phyloP scores from a whole-genome alignment of 2,113 vertebrate genomes.

The Platysteira castanea region DNA sequence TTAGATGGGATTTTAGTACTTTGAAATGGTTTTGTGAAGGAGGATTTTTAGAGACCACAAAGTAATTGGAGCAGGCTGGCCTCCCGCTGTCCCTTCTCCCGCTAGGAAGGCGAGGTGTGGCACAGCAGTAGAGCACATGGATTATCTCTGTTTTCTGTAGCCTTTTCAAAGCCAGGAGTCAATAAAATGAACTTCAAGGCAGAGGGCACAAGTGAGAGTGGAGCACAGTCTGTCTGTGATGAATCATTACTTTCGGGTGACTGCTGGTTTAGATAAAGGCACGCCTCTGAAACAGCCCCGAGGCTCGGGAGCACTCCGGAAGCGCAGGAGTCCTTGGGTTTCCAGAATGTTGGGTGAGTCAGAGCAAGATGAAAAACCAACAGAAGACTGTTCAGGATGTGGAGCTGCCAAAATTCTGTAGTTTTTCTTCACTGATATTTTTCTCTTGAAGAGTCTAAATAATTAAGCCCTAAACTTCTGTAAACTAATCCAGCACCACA shows the following conservation, averaged over 20 bases:
- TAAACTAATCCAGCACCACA: not conserved
- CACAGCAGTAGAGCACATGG: not conserved
- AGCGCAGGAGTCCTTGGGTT: not conserved
- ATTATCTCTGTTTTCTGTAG: not conserved
- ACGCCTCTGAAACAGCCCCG: not conserved
- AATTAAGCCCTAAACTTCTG: not conserved
- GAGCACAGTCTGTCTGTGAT: not conserved
- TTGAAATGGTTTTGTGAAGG: conserved; percentile 2
- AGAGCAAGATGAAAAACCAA: not conserved
- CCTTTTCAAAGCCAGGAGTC: not conserved
- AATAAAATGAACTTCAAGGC: not conserved
- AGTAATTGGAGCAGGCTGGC: not conserved
- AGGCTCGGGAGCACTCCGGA: not conserved
- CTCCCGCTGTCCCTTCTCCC: conserved; percentile 2
- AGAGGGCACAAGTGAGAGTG: not conserved
- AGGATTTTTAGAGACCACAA: conserved; percentile 12
- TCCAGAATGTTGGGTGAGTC: not conserved
- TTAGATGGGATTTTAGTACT: not conserved
- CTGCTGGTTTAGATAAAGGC: not conserved
- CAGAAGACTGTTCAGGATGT: not conserved
- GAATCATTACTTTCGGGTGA: not conserved
- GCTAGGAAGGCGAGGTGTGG: not conserved
- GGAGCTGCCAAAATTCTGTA: not conserved
- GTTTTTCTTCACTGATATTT: not conserved
- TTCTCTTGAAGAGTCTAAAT: not conserved